phyloP scores from a whole-genome alignment of 2,113 vertebrate genomes.

The Tichodroma muraria region DNA sequence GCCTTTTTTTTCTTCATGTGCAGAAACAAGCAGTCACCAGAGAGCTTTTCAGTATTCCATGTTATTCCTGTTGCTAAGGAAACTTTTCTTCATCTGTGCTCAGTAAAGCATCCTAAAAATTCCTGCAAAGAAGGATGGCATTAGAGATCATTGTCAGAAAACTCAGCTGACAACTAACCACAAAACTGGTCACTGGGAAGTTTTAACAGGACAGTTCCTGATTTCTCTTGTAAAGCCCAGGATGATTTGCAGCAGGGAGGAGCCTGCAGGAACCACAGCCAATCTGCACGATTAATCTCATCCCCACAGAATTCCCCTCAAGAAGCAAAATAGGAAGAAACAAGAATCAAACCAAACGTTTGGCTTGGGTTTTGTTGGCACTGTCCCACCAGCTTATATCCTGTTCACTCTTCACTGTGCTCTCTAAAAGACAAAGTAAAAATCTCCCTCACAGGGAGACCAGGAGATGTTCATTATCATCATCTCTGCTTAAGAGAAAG shows the following conservation, averaged over 20 bases:
- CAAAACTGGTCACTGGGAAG: background rate
- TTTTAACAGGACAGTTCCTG: background rate
- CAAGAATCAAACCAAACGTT: background rate
- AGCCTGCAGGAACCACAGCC: background rate
- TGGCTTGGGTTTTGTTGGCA: background rate
- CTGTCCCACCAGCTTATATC: background rate
- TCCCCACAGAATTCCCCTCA: background rate
- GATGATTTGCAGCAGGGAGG: background rate
- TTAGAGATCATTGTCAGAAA: background rate
- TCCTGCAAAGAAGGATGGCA: background rate
- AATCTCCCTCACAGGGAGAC: background rate
- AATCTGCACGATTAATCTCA: background rate
- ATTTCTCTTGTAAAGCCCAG: background rate
- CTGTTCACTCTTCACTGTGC: background rate
- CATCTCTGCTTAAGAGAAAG: background rate
- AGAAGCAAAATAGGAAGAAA: background rate
- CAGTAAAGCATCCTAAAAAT: slow-evolving; percentile 8
- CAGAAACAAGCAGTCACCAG: background rate
- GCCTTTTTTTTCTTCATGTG: background rate
- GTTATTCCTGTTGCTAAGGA: slow-evolving; percentile 43
- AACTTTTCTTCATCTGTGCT: slow-evolving; percentile 18
- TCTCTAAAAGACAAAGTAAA: background rate
- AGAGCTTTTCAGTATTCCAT: slow-evolving; percentile 22
- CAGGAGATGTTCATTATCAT: background rate
- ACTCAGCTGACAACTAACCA: background rate